Evolutionary conservation across 2,113 vertebrate species (phyloP).

Genomic region (Narcine bancroftii): DNA sequence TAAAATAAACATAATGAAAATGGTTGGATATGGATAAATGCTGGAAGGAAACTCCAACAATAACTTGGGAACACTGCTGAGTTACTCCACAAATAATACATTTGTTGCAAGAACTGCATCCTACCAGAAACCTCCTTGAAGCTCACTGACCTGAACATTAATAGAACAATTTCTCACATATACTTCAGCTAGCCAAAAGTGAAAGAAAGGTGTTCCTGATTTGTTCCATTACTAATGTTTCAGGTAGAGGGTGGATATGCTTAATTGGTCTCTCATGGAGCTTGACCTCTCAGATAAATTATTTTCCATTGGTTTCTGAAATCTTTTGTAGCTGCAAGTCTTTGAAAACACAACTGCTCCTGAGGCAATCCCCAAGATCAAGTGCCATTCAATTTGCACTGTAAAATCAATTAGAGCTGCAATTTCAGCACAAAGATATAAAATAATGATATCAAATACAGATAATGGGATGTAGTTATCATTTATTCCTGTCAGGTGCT

Average conservation of each 20-base stretch:
- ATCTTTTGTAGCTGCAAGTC: neutral
- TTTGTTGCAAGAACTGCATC: too few species aligned
- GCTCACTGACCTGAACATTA: too few species aligned
- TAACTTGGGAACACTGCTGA: too few species aligned
- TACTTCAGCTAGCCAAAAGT: too few species aligned
- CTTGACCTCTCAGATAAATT: neutral
- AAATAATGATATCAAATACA: conserved; percentile 23
- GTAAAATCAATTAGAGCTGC: conserved; percentile 26
- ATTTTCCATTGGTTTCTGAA: neutral
- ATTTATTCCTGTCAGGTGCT: neutral
- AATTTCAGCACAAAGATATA: conserved; percentile 15
- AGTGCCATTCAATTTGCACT: neutral
- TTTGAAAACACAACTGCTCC: neutral
- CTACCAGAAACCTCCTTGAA: too few species aligned
- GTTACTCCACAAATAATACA: too few species aligned
- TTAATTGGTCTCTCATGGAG: neutral
- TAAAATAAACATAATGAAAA: too few species aligned
- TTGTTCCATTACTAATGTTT: neutral
- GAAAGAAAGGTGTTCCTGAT: too few species aligned
- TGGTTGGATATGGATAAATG: too few species aligned
- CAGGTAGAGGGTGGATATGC: neutral
- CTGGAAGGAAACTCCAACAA: too few species aligned
- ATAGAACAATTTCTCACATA: too few species aligned
- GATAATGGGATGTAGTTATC: conserved; percentile 2
- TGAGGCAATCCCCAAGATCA: conserved; percentile 19